Evolutionary conservation across 2,888 invertebrate genomes (phyloP).

Genomic region (Drosophila tripunctata): DNA sequence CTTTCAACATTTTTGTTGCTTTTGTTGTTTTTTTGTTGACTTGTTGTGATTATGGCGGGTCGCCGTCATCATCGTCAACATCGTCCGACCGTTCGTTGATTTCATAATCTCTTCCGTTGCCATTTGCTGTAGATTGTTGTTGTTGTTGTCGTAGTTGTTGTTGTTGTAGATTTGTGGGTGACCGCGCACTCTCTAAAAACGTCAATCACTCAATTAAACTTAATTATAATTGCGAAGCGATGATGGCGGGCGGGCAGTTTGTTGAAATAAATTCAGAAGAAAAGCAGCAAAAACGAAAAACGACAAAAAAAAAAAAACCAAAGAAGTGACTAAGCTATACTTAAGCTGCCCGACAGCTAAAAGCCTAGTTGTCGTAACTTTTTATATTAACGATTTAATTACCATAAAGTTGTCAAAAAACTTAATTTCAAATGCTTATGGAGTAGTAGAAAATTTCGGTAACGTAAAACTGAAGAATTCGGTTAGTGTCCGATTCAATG

Average conservation of each 20-base stretch:
- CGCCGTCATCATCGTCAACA: conserved; percentile 46
- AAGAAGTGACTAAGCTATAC: no score
- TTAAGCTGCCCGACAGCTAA: no score
- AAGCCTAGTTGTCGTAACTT: no score
- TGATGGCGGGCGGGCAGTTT: conserved; percentile 74
- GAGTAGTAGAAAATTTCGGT: no score
- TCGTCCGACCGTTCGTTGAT: conserved; percentile 58
- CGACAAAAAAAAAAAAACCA: not conserved
- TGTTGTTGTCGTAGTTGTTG: conserved; percentile 34
- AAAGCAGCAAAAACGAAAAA: conserved; percentile 6
- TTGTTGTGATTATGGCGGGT: conserved; percentile 71
- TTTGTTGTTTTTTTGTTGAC: no score
- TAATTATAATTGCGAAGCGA: conserved; percentile 83
- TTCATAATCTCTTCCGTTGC: conserved; percentile 74
- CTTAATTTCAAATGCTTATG: no score
- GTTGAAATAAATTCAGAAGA: conserved; percentile 55
- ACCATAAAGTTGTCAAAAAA: no score
- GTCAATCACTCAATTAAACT: conserved; percentile 84
- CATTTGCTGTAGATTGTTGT: conserved; percentile 28
- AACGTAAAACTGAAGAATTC: no score
- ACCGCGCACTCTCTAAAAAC: conserved; percentile 82
- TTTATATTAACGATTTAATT: no score
- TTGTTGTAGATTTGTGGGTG: conserved; percentile 73
- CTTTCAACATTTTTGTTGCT: conserved; percentile 72
- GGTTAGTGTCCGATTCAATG: no score